Conservation (phyloP, 2,113 vertebrate genomes). For the Xiphophorus hellerii region DNA sequence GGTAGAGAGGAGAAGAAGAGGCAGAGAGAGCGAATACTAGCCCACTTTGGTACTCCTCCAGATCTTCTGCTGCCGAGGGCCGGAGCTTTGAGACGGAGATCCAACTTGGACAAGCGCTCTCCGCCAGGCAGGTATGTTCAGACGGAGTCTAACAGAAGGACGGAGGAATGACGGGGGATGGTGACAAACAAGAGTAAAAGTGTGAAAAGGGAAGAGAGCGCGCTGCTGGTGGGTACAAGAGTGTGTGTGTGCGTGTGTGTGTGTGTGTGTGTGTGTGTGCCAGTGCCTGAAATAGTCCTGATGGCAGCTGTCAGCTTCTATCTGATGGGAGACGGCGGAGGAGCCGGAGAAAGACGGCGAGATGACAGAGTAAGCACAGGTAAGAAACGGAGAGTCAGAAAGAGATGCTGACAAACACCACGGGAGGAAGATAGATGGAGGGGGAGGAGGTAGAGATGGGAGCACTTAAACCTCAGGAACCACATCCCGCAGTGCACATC, state of each 20-base stretch:
- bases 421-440: slow-evolving; percentile 16
- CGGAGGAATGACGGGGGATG: slow-evolving; percentile 35
- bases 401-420: slow-evolving; percentile 15
- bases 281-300: slow-evolving; percentile 68
- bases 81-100: slow-evolving; percentile 31
- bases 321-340: slow-evolving; percentile 51
- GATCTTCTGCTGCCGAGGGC: slow-evolving; percentile 31
- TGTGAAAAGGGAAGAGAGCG: slow-evolving; percentile 27
- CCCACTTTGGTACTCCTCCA: slow-evolving; percentile 59
- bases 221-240: background rate
- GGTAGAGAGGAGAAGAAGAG: slow-evolving; percentile 37
- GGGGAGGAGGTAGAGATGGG: slow-evolving; percentile 37
- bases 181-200: slow-evolving; percentile 49
- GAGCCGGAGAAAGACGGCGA: slow-evolving; percentile 36
- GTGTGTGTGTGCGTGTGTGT: slow-evolving; percentile 1
- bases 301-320: slow-evolving; percentile 68
- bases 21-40: slow-evolving; percentile 29
- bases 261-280: slow-evolving; percentile 23
- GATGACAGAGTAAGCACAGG: slow-evolving; percentile 46
- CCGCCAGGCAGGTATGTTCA: slow-evolving; percentile 36
- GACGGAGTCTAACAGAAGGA: slow-evolving; percentile 40
- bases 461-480: slow-evolving; percentile 56
- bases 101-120: slow-evolving; percentile 42
- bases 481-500: slow-evolving; percentile 29
- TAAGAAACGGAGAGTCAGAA: slow-evolving; percentile 36